Percentiles rank a stretch among this genome's conserved stretches.
These are phyloP conservation scores for Todiramphus saurophagus DNA, from an alignment of 2,113 vertebrate species.

Conservation along the genomic window DNA sequence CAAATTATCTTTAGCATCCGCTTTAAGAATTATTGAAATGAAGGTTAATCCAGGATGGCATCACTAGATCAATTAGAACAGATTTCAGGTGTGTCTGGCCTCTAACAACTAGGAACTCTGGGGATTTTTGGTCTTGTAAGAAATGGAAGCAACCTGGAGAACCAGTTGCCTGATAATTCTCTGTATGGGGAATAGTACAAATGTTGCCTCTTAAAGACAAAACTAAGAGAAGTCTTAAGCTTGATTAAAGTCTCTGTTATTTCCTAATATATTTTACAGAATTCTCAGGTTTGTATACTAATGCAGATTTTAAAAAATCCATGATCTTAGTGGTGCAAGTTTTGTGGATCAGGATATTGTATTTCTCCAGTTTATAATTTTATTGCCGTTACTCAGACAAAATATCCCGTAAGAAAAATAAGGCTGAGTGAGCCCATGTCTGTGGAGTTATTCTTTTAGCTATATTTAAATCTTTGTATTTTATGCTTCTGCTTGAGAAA, in stretches of 20 bases:
- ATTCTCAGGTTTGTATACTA: not conserved
- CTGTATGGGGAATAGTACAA: not conserved
- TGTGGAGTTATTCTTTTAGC: conserved; percentile 47
- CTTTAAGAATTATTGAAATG: not conserved
- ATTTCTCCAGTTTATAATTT: not conserved
- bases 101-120: not conserved
- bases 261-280: conserved; percentile 17
- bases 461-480: conserved; percentile 53
- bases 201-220: not conserved
- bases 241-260: not conserved
- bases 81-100: not conserved
- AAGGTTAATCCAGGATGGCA: not conserved
- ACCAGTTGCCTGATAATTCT: not conserved
- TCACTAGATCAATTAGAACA: not conserved
- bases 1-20: not conserved
- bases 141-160: not conserved
- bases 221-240: not conserved
- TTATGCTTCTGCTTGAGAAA: conserved; percentile 52
- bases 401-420: not conserved
- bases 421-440: conserved; percentile 11
- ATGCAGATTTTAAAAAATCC: not conserved
- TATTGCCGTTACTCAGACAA: not conserved
- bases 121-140: not conserved
- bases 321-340: not conserved
- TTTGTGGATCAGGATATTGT: not conserved